These are phyloP conservation scores for Trichoplax adhaerens DNA, from an alignment of 37 sponge, comb jelly and placozoan genomes.

Conservation along the genomic window DNA sequence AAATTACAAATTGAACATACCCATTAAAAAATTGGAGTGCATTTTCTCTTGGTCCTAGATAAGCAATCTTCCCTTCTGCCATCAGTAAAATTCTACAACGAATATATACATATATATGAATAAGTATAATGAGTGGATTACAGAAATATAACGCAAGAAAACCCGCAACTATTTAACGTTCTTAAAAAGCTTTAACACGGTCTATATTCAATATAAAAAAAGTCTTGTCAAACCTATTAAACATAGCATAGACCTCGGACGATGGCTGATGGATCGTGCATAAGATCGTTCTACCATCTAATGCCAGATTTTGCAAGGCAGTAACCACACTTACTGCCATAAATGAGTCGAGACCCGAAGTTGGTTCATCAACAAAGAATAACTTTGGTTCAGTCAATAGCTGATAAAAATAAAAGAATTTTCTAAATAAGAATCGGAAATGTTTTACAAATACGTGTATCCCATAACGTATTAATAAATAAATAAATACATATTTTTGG, in stretches of 20 bases:
- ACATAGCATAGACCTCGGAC: constrained; percentile 29
- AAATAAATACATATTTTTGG: not conserved
- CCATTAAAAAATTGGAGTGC: constrained; percentile 15
- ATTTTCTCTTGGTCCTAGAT: constrained; percentile 10
- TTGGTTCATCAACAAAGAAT: constrained; percentile 47
- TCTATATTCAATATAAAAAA: too few species aligned
- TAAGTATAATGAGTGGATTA: not conserved
- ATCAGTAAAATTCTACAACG: constrained; percentile 10
- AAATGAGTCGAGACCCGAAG: constrained; percentile 35
- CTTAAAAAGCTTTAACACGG: not conserved
- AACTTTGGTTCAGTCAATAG: constrained; percentile 26
- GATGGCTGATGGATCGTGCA: constrained; percentile 52
- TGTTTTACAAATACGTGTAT: too few species aligned
- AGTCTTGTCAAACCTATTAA: constrained; percentile 8
- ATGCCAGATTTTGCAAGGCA: constrained; percentile 20
- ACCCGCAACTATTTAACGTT: not conserved
- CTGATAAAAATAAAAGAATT: not conserved
- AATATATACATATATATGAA: not conserved
- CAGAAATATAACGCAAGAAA: not conserved
- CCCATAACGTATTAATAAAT: too few species aligned
- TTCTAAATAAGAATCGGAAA: too few species aligned
- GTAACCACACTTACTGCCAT: constrained; percentile 29
- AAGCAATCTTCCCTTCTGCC: constrained; percentile 19
- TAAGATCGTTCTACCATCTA: constrained; percentile 22
- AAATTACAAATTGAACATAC: not conserved